A percentile compares a stretch with the other conserved stretches of the same genome.
These are phyloP conservation scores for Argopecten irradians DNA, from an alignment of 1,140 invertebrate species.

Conservation along the genomic window DNA sequence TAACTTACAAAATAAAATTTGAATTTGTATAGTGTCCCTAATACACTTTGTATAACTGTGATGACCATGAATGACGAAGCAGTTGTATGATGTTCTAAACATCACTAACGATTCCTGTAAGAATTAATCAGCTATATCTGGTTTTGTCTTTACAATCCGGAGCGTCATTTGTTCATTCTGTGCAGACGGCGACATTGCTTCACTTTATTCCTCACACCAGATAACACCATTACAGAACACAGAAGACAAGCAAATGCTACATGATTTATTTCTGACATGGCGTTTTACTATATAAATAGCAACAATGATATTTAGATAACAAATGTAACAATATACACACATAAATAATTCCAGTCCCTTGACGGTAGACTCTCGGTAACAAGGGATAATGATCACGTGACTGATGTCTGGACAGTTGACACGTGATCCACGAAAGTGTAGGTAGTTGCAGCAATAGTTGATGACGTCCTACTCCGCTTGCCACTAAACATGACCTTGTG, in stretches of 20 bases:
- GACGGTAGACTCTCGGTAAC: background rate
- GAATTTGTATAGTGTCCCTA: no score
- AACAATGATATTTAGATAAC: conserved; percentile 4
- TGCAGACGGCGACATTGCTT: no score
- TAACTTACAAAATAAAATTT: no score
- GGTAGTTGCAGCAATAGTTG: background rate
- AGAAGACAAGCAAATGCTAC: background rate
- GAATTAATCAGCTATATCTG: no score
- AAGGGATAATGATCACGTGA: background rate
- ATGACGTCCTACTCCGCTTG: background rate
- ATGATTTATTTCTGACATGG: conserved; percentile 11
- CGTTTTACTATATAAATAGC: background rate
- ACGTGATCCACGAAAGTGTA: conserved; percentile 9
- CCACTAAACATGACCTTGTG: conserved; percentile 15
- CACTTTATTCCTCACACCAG: no score
- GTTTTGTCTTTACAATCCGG: no score
- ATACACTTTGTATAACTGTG: no score
- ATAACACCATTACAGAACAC: no score
- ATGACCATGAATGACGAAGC: no score
- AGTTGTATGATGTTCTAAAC: no score
- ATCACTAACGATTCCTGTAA: no score
- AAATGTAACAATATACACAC: background rate
- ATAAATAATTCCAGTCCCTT: background rate
- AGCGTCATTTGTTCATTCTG: no score
- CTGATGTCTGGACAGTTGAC: background rate